phyloP scores from a whole-genome alignment of 2,888 invertebrate species.

The Dysmachus trigonus region DNA sequence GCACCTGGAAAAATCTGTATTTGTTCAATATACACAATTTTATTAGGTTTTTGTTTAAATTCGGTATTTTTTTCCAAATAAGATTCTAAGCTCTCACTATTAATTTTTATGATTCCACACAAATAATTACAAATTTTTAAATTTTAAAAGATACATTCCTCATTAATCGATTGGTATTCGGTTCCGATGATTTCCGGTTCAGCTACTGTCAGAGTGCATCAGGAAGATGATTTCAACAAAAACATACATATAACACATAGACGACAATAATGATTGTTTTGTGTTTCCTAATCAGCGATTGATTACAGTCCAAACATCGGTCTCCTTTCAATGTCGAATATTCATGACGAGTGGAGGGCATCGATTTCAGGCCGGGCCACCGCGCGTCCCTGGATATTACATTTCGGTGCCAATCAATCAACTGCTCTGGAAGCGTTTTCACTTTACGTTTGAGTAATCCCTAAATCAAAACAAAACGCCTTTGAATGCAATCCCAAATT shows the following conservation, averaged over 20 bases:
- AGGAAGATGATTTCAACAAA: neutral
- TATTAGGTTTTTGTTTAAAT: too few relatives aligned
- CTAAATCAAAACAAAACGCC: conserved; percentile 48
- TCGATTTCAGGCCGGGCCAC: neutral
- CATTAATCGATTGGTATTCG: neutral
- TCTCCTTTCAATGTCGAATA: conserved; percentile 13
- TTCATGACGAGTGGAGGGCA: neutral
- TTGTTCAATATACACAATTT: too few relatives aligned
- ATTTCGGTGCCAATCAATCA: conserved; percentile 48
- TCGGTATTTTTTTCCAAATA: too few relatives aligned
- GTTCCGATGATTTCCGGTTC: neutral
- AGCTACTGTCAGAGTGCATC: neutral
- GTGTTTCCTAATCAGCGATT: neutral
- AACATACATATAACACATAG: neutral
- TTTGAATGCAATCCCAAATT: conserved; percentile 12
- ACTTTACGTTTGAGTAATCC: conserved; percentile 28
- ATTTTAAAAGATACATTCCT: too few relatives aligned
- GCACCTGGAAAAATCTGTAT: too few relatives aligned
- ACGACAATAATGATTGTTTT: neutral
- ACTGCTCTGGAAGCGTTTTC: conserved; percentile 20
- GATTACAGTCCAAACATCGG: conserved; percentile 41
- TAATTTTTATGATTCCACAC: too few relatives aligned
- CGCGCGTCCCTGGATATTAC: conserved; percentile 29
- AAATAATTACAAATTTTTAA: too few relatives aligned
- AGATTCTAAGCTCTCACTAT: too few relatives aligned